Evolutionary conservation across 2,113 vertebrate genomes (phyloP).

Genomic region (Oophaga pumilio): DNA sequence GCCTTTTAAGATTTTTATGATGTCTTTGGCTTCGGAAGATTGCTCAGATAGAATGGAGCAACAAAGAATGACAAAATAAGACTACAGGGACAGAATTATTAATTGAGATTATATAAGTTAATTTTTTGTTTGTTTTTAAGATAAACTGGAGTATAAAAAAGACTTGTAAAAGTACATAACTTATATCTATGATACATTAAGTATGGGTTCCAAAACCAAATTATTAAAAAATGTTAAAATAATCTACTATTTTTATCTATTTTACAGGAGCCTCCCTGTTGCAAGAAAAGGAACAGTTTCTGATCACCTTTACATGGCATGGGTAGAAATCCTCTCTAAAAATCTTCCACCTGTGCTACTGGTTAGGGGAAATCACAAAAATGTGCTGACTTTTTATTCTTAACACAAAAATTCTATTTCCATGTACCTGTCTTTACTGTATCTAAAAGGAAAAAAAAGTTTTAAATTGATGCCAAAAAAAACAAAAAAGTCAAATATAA

Average conservation of each 20-base stretch:
- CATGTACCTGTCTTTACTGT: neutral
- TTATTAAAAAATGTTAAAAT: neutral
- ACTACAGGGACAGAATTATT: neutral
- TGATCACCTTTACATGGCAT: slow-evolving; percentile 94
- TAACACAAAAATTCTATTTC: slow-evolving; percentile 65
- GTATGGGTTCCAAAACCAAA: neutral
- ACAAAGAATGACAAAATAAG: neutral
- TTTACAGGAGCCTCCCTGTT: slow-evolving; percentile 90
- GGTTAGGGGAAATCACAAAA: slow-evolving; percentile 97
- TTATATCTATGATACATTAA: neutral
- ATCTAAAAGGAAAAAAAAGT: neutral
- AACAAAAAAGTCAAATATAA: neutral
- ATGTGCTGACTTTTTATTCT: slow-evolving; percentile 96
- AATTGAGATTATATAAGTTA: neutral
- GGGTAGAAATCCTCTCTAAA: slow-evolving; percentile 91
- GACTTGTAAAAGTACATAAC: neutral
- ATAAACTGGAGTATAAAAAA: too few relatives aligned
- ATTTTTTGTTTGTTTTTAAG: too few relatives aligned
- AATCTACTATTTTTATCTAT: slow-evolving; percentile 51
- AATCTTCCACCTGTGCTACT: slow-evolving; percentile 91
- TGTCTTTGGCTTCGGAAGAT: neutral
- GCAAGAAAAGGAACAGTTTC: slow-evolving; percentile 92
- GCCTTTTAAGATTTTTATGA: too few relatives aligned
- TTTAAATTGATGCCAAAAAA: neutral
- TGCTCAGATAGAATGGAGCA: neutral